Evolutionary conservation across 2,888 invertebrate genomes (phyloP), one percentile per base, ranked within the genome.

Genomic region (Bursaphelenchus okinawaensis): DNA sequence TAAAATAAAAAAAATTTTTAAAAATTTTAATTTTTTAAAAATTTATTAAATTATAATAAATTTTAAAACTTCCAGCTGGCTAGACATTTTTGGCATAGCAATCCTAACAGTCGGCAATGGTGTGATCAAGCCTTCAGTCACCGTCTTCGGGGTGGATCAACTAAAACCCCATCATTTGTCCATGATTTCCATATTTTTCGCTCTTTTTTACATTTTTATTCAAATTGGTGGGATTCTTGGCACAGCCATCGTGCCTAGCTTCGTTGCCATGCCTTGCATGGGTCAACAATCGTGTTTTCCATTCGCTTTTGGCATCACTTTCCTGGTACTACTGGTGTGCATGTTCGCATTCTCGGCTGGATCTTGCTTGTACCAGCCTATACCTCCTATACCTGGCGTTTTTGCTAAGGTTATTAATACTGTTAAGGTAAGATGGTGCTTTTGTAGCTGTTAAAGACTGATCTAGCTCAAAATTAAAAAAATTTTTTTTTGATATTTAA

Each of bases 201-300:
- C 93, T 0, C 84, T 93, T 0, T 94, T 93, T 84, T 94, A 94
- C 85, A 91, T 93, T 81, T 86, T 91, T 58, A 93, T 94, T 80
- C 93, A 93, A 83, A 73, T 84, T 16, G 93, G 93, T 7, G 91
- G 92, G 73, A 87, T 92, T 62, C 86, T 93, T 57, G 92, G 92
- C 0, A 92, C 91, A 0, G 88, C 91, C 69, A 79, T 93, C 0
- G 93, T 93, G 0, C 94, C 94, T 0, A 87, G 92, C 57, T 84
- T 94, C 6, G 88, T 20, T 24, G 58, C 23, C 16, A 59, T 51
- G 12, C 55, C 31, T 26, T 67, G 67, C 28, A 6, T 62, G 19
- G 55, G 60, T 3, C 54, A 88, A 29, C 87, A 85, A 60, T 88
- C 88, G 70, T 93, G 90, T 79, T 93, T 88, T 83, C 89, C 89